These are phyloP conservation scores for Diploscapter pachys DNA, from an alignment of 1,140 invertebrate species.

Conservation along the genomic window DNA sequence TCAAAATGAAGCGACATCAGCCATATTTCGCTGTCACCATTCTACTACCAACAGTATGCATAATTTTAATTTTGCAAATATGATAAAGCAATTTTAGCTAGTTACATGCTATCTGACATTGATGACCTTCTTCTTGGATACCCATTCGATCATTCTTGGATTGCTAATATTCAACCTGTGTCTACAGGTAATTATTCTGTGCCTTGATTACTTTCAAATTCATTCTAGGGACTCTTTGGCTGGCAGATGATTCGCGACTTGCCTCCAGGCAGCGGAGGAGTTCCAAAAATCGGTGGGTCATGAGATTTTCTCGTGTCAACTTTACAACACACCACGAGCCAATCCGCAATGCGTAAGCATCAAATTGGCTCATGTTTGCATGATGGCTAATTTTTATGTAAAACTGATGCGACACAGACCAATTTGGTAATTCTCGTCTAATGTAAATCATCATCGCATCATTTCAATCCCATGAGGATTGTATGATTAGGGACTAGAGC, in stretches of 20 bases:
- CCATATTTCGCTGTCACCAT: constrained; percentile 50
- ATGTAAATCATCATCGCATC: constrained; percentile 15
- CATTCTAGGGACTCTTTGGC: constrained; percentile 32
- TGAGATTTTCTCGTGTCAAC: not conserved
- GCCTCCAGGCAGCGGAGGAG: constrained; percentile 44
- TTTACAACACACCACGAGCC: constrained; percentile 27
- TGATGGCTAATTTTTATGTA: constrained; percentile 20
- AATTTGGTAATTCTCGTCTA: constrained; percentile 33
- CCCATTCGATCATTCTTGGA: constrained; percentile 21
- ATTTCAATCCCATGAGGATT: not conserved
- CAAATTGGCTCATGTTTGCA: constrained; percentile 12
- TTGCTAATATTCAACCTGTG: constrained; percentile 40
- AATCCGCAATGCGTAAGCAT: constrained; percentile 35
- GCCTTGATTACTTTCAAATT: too few relatives aligned
- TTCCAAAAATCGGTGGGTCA: constrained; percentile 45
- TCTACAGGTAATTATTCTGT: constrained; percentile 25
- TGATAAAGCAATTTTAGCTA: constrained; percentile 32
- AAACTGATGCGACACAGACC: constrained; percentile 26
- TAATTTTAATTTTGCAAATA: not conserved
- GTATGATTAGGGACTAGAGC: too few relatives aligned
- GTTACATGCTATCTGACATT: constrained; percentile 40
- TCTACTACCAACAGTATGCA: constrained; percentile 45
- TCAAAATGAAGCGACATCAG: constrained; percentile 47
- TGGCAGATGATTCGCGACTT: constrained; percentile 41
- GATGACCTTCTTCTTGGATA: constrained; percentile 48